phyloP scores from a whole-genome alignment of 2,888 invertebrate species.

The Mantis religiosa region DNA sequence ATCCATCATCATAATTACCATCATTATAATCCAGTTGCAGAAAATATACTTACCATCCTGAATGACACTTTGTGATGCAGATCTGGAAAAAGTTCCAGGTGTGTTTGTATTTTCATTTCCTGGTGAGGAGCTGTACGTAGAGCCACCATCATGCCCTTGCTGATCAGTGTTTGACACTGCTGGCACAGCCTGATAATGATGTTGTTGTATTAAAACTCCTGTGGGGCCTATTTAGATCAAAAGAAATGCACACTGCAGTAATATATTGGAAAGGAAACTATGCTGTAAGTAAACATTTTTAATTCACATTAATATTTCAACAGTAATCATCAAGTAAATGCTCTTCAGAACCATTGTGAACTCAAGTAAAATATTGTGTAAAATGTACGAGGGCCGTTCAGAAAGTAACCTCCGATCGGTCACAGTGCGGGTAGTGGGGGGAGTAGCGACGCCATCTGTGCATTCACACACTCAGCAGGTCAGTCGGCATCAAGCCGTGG shows the following conservation, averaged over 20 bases:
- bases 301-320: no score
- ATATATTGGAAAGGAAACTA: background rate
- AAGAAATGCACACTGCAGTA: constrained; percentile 14
- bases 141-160: constrained; percentile 16
- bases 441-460: no score
- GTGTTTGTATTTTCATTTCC: background rate
- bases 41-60: constrained; percentile 49
- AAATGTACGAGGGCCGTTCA: no score
- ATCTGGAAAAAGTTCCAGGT: constrained; percentile 36
- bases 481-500: no score
- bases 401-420: no score
- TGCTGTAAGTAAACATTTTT: background rate
- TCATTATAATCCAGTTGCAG: no score
- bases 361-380: no score
- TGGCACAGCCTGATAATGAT: constrained; percentile 85
- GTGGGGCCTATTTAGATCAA: constrained; percentile 62
- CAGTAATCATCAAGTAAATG: no score
- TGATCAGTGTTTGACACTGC: constrained; percentile 40
- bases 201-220: constrained; percentile 86
- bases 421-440: no score
- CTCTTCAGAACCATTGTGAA: no score
- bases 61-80: constrained; percentile 47
- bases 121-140: constrained; percentile 22
- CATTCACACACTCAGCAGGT: no score
- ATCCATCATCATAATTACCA: no score